These are phyloP conservation scores for Andrena marginata DNA, from an alignment of 2,888 invertebrate genomes.

Conservation along the genomic window DNA sequence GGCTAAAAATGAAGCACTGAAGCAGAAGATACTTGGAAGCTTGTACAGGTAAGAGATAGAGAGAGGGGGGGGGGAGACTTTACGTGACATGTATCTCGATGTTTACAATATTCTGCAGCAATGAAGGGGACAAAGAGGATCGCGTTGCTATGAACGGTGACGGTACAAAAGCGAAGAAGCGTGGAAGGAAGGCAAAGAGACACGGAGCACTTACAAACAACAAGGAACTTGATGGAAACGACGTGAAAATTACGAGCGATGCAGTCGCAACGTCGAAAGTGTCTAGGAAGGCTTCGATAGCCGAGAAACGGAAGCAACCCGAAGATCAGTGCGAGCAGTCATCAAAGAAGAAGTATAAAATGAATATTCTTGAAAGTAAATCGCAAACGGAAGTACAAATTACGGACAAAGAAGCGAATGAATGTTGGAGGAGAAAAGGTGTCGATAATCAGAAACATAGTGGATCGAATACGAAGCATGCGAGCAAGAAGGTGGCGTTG, in stretches of 20 bases:
- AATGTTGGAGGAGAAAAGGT: background rate
- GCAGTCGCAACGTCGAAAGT: background rate
- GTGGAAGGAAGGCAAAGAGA: slow-evolving; percentile 73
- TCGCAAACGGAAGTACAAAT: background rate
- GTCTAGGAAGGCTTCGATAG: slow-evolving; percentile 8
- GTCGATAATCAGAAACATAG: background rate
- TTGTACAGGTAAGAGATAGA: slow-evolving; percentile 87
- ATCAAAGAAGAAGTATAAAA: slow-evolving; percentile 68
- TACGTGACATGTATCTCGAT: too few relatives aligned
- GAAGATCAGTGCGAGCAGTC: slow-evolving; percentile 51
- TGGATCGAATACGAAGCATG: slow-evolving; percentile 2
- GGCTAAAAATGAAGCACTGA: slow-evolving; percentile 90
- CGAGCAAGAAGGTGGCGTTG: slow-evolving; percentile 52
- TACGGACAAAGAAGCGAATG: background rate
- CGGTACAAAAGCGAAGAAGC: slow-evolving; percentile 71
- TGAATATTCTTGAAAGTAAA: slow-evolving; percentile 15
- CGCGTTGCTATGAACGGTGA: slow-evolving; percentile 19
- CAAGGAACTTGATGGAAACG: background rate
- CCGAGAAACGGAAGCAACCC: slow-evolving; percentile 54
- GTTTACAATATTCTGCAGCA: too few relatives aligned
- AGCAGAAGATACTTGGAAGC: slow-evolving; percentile 92
- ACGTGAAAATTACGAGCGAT: background rate
- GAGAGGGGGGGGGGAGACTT: too few relatives aligned
- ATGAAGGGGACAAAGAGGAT: slow-evolving; percentile 75
- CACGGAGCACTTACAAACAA: background rate